Evolutionary conservation across 1,140 invertebrate species (phyloP).

Genomic region (Drosophila pseudoananassae): DNA sequence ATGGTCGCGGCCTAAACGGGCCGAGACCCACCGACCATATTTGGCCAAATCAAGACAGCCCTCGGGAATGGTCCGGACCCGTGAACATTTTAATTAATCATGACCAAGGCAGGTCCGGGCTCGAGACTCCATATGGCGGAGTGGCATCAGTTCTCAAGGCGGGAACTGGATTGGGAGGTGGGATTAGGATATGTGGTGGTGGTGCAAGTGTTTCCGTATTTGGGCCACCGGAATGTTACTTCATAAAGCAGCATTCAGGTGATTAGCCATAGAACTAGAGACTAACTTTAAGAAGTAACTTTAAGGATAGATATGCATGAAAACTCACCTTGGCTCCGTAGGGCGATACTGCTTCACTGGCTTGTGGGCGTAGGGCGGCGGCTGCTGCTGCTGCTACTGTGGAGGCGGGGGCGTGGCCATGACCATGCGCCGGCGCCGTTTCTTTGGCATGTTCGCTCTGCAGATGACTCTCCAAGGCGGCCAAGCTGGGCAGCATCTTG

Average conservation of each 20-base stretch:
- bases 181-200: slow-evolving; percentile 41
- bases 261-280: slow-evolving; percentile 34
- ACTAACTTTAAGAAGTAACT: neutral
- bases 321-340: slow-evolving; percentile 72
- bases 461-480: slow-evolving; percentile 98
- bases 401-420: slow-evolving; percentile 17
- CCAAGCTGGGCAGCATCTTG: slow-evolving; percentile 98
- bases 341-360: slow-evolving; percentile 43
- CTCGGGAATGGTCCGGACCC: slow-evolving; percentile 20
- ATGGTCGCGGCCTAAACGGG: slow-evolving; percentile 64
- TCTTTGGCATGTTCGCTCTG: slow-evolving; percentile 85
- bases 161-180: slow-evolving; percentile 22
- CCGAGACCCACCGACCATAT: slow-evolving; percentile 45
- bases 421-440: slow-evolving; percentile 27
- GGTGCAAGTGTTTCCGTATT: slow-evolving; percentile 24
- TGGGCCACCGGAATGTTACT: slow-evolving; percentile 29
- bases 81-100: slow-evolving; percentile 79
- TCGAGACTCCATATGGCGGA: slow-evolving; percentile 29
- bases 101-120: slow-evolving; percentile 36
- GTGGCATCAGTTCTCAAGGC: slow-evolving; percentile 57
- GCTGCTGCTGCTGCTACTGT: neutral
- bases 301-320: neutral
- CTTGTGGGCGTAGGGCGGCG: slow-evolving; percentile 27
- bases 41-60: slow-evolving; percentile 33
- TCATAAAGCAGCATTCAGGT: slow-evolving; percentile 1